A percentile compares a stretch with the other conserved stretches of the same genome.
Conservation (phyloP, 2,113 vertebrate genomes). For the Fukomys damarensis region DNA sequence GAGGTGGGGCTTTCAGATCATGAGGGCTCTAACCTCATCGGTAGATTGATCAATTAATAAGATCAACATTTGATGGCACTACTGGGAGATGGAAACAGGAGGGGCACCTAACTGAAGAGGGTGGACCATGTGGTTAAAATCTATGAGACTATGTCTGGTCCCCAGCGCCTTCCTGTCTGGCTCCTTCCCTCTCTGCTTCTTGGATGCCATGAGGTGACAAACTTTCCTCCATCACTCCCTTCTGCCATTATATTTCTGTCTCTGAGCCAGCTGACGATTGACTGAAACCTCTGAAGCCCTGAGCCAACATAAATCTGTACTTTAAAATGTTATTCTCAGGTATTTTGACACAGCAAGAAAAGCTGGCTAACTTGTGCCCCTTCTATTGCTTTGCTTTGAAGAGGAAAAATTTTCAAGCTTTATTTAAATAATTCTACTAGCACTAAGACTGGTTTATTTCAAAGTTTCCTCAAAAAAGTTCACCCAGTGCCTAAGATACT, state of each 20-base stretch:
- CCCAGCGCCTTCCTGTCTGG: neutral
- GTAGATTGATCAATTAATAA: neutral
- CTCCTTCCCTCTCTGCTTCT: neutral
- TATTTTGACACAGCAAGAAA: neutral
- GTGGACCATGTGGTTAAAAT: neutral
- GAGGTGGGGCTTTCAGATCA: neutral
- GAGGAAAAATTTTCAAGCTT: slow-evolving; percentile 8
- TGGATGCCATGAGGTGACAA: neutral
- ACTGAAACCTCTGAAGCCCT: neutral
- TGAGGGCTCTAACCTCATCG: neutral
- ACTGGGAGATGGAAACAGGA: neutral
- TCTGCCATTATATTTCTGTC: neutral
- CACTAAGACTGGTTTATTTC: neutral
- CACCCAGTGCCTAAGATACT: neutral
- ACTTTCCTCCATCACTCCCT: neutral
- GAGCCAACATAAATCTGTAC: neutral
- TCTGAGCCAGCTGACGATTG: neutral
- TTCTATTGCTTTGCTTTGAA: neutral
- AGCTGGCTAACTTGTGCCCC: neutral
- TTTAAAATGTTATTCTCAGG: neutral
- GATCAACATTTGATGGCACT: neutral
- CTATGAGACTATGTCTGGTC: neutral
- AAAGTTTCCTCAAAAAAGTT: neutral
- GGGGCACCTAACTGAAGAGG: neutral
- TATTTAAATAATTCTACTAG: neutral